phyloP scores from a whole-genome alignment of 1,140 invertebrate genomes.

The Formica exsecta region DNA sequence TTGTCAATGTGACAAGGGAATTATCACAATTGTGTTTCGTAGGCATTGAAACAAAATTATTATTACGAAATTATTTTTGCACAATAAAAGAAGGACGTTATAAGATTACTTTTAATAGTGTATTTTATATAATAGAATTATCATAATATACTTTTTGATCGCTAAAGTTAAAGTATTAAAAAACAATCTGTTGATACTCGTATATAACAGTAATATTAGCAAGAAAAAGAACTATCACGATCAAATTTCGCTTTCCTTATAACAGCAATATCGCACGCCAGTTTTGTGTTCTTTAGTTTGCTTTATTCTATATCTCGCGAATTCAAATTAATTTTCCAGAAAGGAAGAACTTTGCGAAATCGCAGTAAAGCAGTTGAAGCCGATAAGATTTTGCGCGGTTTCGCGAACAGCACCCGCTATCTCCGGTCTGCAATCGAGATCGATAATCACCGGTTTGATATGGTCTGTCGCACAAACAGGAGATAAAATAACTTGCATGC shows the following conservation, averaged over 20 bases:
- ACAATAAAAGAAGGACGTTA: background rate
- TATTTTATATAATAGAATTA: constrained; percentile 11
- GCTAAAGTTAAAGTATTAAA: constrained; percentile 1
- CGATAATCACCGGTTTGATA: constrained; percentile 69
- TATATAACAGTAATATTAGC: background rate
- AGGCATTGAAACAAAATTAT: background rate
- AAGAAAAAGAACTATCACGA: constrained; percentile 21
- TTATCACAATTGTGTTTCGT: background rate
- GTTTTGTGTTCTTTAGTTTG: background rate
- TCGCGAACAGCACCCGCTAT: constrained; percentile 42
- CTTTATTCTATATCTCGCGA: background rate
- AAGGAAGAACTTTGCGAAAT: constrained; percentile 21
- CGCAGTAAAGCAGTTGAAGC: background rate
- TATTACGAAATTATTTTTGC: background rate
- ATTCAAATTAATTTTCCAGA: background rate
- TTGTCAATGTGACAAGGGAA: background rate
- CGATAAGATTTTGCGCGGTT: constrained; percentile 18
- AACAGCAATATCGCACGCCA: background rate
- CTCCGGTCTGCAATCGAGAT: constrained; percentile 41
- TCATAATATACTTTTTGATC: background rate
- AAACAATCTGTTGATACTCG: background rate
- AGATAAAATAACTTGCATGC: constrained; percentile 29
- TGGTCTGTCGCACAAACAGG: constrained; percentile 50
- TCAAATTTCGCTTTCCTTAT: background rate
- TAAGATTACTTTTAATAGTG: background rate